Evolutionary conservation across 2,113 vertebrate species (phyloP), one percentile per base, ranked within the genome.

Genomic region (Fulmarus glacialis): DNA sequence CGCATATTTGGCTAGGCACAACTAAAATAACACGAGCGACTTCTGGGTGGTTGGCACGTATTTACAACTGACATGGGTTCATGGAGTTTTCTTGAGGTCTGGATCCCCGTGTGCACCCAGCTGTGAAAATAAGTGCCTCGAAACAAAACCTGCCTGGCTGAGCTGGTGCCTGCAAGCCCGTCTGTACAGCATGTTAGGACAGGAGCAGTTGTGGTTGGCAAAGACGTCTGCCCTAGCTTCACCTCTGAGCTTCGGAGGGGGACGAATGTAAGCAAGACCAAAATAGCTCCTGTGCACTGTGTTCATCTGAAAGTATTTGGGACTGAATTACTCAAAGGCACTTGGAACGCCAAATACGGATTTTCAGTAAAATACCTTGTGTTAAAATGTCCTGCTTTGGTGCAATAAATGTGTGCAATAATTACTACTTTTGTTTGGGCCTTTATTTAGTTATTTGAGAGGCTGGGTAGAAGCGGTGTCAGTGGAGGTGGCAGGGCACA

Each of bases 321-420:
- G 58, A 29, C 10, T 6, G 18, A 27, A 21, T 34, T 26, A 32
- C 50, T 64, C 30, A 9, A 7, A 64, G 50, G 53, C 34, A 20
- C 38, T 74, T 21, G 79, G 53, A 68, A n/a, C 27, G 13, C 8
- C 16, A 16, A 26, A 42, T 5, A 7, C 0, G 26, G 36, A 50
- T 59, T 68, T 62, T 43, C 55, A 12, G 20, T 58, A 11, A 32
- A 83, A 71, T 11, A 22, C 8, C 0, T 17, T 85, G 74, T 82
- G 59, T 87, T 59, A 36, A 58, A 67, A 52, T 32, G 43, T 63
- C 63, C 85, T 56, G 26, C 68, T 82, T 16, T 6, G 7, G 12
- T 9, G 20, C 83, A 97, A 97, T 96, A 97, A 97, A 97, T 2
- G 9, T 1, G 11, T 91, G 64, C 34, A 18, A 48, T n/a, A 89